A percentile compares a stretch with the other conserved stretches of the same genome.
phyloP scores from a whole-genome alignment of 2,113 vertebrate species.

The Chionomys nivalis region DNA sequence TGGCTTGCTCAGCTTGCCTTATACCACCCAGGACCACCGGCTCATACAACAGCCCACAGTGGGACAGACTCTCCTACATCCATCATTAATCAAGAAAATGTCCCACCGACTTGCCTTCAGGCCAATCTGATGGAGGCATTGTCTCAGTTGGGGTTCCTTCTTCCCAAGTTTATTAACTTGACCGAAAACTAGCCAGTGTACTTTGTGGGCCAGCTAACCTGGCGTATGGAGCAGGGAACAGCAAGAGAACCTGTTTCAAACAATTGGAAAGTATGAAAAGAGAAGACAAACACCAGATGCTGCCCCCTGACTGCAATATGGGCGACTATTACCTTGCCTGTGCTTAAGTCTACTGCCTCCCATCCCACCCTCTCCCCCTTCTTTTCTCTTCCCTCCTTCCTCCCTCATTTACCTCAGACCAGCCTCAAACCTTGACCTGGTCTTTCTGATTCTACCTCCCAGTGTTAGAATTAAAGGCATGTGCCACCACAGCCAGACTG shows the following conservation, averaged over 20 bases:
- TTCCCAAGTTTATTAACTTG: background rate
- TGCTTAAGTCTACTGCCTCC: background rate
- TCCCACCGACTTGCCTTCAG: background rate
- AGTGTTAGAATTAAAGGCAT: background rate
- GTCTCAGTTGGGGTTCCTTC: background rate
- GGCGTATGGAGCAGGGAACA: background rate
- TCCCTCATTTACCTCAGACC: background rate
- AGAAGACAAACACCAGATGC: background rate
- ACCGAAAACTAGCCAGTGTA: background rate
- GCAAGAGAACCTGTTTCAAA: no score
- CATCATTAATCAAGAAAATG: background rate
- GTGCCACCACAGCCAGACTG: background rate
- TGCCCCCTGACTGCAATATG: no score
- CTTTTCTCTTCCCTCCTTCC: background rate
- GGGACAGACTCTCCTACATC: background rate
- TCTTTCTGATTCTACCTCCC: background rate
- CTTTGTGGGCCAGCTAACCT: background rate
- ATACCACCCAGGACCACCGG: background rate
- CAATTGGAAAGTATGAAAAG: no score
- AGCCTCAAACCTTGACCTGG: background rate
- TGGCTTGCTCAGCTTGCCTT: background rate
- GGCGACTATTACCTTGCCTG: background rate
- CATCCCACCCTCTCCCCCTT: background rate
- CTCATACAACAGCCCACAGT: background rate
- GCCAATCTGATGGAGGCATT: background rate